A percentile compares a stretch with the other conserved stretches of the same genome.
Conservation (phyloP, 2,113 vertebrate genomes). For the Oncorhynchus masou region DNA sequence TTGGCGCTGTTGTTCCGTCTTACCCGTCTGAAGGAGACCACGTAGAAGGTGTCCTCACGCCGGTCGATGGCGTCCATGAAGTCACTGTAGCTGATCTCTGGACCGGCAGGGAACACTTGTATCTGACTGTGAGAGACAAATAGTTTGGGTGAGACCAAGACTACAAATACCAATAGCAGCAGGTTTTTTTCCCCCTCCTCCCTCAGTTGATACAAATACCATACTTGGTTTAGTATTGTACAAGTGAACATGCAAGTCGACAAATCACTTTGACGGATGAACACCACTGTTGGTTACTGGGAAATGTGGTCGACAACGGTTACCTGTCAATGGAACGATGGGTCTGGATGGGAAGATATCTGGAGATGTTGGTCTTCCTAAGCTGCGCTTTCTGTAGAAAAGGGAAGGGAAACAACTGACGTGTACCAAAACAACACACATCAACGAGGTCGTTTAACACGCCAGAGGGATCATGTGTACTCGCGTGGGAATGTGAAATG, state of each 20-base stretch:
- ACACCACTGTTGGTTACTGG: neutral
- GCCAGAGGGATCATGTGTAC: neutral
- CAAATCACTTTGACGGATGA: too few species aligned
- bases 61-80: conserved; percentile 90
- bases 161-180: neutral
- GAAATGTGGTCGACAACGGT: conserved; percentile 2
- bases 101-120: conserved; percentile 82
- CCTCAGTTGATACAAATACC: neutral
- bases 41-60: conserved; percentile 89
- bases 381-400: conserved; percentile 76
- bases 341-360: conserved; percentile 76
- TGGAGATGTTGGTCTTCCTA: conserved; percentile 77
- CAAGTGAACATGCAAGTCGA: too few species aligned
- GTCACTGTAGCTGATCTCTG: conserved; percentile 81
- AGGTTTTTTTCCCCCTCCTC: neutral
- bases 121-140: conserved; percentile 71
- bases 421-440: neutral
- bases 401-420: neutral
- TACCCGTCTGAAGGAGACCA: conserved; percentile 89
- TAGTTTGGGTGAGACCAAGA: neutral
- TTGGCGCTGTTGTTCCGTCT: conserved; percentile 21
- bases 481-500: neutral
- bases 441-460: neutral
- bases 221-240: too few species aligned
- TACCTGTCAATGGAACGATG: conserved; percentile 77